Percentiles rank a stretch among this genome's conserved stretches.
Evolutionary conservation across 2,888 invertebrate genomes (phyloP).

Genomic region (Acrobasis consociella): DNA sequence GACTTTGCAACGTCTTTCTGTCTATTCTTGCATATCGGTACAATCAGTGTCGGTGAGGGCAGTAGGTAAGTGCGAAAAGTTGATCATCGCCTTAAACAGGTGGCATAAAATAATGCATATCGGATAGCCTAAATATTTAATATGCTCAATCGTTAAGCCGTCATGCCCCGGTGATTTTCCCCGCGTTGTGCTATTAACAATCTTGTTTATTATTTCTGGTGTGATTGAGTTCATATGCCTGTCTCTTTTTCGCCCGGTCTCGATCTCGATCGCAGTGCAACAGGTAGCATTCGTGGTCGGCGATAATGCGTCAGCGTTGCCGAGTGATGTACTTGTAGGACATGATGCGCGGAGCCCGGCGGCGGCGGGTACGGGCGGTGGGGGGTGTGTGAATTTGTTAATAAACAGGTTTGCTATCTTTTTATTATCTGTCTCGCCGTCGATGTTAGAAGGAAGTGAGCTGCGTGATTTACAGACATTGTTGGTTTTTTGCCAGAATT

Average conservation of each 20-base stretch:
- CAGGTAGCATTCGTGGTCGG: neutral
- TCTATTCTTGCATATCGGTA: too few relatives aligned
- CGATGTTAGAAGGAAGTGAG: neutral
- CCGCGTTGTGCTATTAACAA: neutral
- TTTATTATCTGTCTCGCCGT: neutral
- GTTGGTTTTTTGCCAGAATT: neutral
- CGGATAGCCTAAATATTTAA: neutral
- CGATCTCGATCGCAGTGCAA: neutral
- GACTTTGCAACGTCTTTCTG: too few relatives aligned
- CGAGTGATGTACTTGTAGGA: neutral
- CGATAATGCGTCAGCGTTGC: neutral
- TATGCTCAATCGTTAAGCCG: conserved; percentile 3
- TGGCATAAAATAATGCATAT: too few relatives aligned
- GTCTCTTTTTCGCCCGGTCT: neutral
- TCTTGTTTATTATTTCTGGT: neutral
- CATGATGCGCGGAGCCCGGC: neutral
- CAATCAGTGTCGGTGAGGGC: too few relatives aligned
- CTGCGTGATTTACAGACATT: neutral
- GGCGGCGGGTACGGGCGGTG: neutral
- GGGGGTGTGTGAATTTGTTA: conserved; percentile 1
- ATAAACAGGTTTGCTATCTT: neutral
- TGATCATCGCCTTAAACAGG: too few relatives aligned
- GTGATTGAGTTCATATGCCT: neutral
- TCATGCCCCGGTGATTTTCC: conserved; percentile 1
- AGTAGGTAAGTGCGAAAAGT: too few relatives aligned